Evolutionary conservation across 2,113 vertebrate genomes (phyloP).

Genomic region (Boulengeromyrus knoepffleri): DNA sequence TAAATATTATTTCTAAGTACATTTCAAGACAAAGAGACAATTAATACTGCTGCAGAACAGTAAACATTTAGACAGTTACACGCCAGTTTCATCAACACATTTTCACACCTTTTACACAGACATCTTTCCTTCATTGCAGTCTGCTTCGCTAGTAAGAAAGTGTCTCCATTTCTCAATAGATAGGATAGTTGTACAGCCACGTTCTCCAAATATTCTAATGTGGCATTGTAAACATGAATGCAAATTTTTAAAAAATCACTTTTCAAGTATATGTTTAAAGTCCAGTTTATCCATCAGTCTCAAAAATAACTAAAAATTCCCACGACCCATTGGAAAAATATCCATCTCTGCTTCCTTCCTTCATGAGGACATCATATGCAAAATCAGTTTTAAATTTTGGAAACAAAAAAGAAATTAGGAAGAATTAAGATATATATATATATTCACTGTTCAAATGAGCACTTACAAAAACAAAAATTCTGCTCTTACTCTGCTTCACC

Average conservation of each 20-base stretch:
- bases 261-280: slow-evolving; percentile 7
- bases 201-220: not conserved
- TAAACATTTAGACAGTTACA: not conserved
- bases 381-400: not conserved
- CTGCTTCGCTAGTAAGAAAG: not conserved
- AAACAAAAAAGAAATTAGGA: not conserved
- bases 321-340: not conserved
- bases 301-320: not conserved
- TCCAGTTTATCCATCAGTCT: not conserved
- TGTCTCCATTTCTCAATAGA: not conserved
- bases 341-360: not conserved
- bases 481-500: not conserved
- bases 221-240: not conserved
- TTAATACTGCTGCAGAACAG: not conserved
- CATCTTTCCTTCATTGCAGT: not conserved
- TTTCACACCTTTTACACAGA: not conserved
- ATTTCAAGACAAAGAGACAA: not conserved
- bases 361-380: not conserved
- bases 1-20: not conserved
- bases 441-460: not conserved
- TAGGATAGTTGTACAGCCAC: not conserved
- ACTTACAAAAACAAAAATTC: not conserved
- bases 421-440: not conserved
- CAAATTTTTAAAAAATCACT: not conserved
- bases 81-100: not conserved